Base-by-base conservation (phyloP, 1,140 invertebrate genomes). In the Acromyrmex echinatior region DNA sequence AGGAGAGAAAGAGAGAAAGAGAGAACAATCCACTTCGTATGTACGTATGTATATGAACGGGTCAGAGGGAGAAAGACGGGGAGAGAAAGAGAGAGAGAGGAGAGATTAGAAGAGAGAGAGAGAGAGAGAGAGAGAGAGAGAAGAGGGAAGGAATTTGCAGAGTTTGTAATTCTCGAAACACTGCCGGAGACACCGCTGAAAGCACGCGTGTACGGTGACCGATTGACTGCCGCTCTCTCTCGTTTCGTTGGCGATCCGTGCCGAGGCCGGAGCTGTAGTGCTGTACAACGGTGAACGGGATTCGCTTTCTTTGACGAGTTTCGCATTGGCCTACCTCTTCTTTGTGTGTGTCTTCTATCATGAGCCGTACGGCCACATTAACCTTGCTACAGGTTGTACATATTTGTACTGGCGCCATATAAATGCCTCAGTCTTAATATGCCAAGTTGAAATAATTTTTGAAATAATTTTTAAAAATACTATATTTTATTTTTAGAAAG, bases 231-330 rank as follows among this genome's bases (percentile, higher is more conserved):
- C 53, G 21, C 66, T 78, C 31, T 77, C 51, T 56, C 66, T 78
- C 63, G 63, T 63, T 74, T 74, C 85, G 79, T 84, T 87, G 88
- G 80, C 90, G 90, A 88, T 88, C 88, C 86, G 86, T 88, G 86
- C 84, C 81, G 92, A 93, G 91, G 91, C 88, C 88, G 89, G 86
- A 93, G 91, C 90, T 91, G 88, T 92, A 92, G 90, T 93, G 65
- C 35, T 84, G 12, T 14, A 62, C 25, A 49, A 25, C 86, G 87
- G 92, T 92, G 90, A 93, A 91, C 92, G 92, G 92, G 87, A 92
- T 91, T 76, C 73, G 78, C 87, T 80, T 86, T 86, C 82, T 77
- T 66, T 78, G 77, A 56, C 45, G 56, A 51, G 63, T 16, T n/a
- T 21, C 56, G 39, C 35, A 25, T 51, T 63, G 35, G 79, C 21